A percentile compares a stretch with the other conserved stretches of the same genome.
Evolutionary conservation across 2,113 vertebrate genomes (phyloP).

Genomic region (Camelus dromedarius): DNA sequence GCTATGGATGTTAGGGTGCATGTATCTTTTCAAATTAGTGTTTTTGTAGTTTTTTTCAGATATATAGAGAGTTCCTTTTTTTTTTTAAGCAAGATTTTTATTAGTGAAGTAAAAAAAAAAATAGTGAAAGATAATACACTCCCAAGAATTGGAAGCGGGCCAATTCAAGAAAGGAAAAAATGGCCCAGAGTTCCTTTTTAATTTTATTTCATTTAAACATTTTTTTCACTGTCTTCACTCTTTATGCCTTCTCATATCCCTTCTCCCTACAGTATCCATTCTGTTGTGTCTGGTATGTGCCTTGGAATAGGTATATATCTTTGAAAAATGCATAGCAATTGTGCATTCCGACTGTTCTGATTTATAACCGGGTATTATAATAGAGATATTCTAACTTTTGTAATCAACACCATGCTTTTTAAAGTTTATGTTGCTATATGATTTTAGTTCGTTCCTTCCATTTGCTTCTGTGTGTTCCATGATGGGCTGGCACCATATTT

Average conservation of each 20-base stretch:
- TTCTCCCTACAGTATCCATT: neutral
- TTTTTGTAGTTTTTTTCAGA: too few species aligned
- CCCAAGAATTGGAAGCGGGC: too few species aligned
- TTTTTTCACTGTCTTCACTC: neutral
- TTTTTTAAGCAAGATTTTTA: too few species aligned
- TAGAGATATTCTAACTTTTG: neutral
- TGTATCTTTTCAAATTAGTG: too few species aligned
- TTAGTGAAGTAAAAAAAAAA: too few species aligned
- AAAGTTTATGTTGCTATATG: neutral
- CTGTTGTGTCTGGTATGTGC: neutral
- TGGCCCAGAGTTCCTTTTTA: too few species aligned
- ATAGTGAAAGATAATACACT: too few species aligned
- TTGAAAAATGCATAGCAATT: neutral
- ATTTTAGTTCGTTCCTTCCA: neutral
- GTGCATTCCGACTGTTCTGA: neutral
- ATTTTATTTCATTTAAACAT: neutral
- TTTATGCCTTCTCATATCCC: neutral
- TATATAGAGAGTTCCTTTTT: too few species aligned
- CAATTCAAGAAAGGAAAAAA: too few species aligned
- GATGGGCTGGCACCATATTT: neutral
- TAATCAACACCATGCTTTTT: neutral
- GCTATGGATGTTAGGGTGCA: too few species aligned
- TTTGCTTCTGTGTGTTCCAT: neutral
- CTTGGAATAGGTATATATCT: neutral
- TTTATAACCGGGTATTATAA: neutral